Evolutionary conservation across 2,797 vertebrate species (phyloP).

Genomic region (Gobionotothen gibberifrons): DNA sequence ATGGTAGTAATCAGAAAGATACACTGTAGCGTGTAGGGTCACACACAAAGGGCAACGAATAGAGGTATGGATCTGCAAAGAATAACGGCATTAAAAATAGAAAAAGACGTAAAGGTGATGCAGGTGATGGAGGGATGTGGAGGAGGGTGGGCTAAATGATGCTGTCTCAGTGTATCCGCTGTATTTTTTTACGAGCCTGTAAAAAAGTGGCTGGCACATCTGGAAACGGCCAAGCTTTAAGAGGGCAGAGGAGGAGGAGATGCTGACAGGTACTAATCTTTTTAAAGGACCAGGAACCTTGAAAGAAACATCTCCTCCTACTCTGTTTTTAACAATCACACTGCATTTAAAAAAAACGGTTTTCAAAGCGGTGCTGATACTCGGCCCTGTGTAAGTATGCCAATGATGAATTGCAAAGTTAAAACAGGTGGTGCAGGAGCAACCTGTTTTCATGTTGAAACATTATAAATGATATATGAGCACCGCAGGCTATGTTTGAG

Average conservation of each 20-base stretch:
- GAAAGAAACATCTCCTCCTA: slow-evolving; percentile 46
- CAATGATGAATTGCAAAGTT: slow-evolving; percentile 28
- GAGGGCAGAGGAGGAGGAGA: slow-evolving; percentile 55
- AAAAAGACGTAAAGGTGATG: slow-evolving; percentile 48
- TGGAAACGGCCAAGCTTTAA: slow-evolving; percentile 70
- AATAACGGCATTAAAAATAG: slow-evolving; percentile 21
- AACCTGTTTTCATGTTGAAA: slow-evolving; percentile 12
- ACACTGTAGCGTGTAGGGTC: slow-evolving; percentile 1
- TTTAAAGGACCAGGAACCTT: slow-evolving; percentile 58
- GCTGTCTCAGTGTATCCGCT: slow-evolving; percentile 66
- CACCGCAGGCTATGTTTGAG: background rate
- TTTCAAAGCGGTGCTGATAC: slow-evolving; percentile 33
- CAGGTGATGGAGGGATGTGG: slow-evolving; percentile 38
- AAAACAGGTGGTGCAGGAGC: slow-evolving; percentile 58
- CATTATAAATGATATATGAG: slow-evolving; percentile 26
- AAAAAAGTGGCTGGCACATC: slow-evolving; percentile 70
- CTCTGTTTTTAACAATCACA: slow-evolving; percentile 11
- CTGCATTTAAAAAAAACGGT: slow-evolving; percentile 22
- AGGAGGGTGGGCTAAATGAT: slow-evolving; percentile 35
- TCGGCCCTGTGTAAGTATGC: slow-evolving; percentile 26
- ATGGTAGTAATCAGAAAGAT: slow-evolving; percentile 24
- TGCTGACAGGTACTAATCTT: slow-evolving; percentile 80
- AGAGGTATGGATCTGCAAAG: slow-evolving; percentile 20
- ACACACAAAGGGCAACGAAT: background rate
- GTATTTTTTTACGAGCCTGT: slow-evolving; percentile 70